phyloP scores from a whole-genome alignment of 2,797 vertebrate genomes.

The Pitangus sulphuratus region DNA sequence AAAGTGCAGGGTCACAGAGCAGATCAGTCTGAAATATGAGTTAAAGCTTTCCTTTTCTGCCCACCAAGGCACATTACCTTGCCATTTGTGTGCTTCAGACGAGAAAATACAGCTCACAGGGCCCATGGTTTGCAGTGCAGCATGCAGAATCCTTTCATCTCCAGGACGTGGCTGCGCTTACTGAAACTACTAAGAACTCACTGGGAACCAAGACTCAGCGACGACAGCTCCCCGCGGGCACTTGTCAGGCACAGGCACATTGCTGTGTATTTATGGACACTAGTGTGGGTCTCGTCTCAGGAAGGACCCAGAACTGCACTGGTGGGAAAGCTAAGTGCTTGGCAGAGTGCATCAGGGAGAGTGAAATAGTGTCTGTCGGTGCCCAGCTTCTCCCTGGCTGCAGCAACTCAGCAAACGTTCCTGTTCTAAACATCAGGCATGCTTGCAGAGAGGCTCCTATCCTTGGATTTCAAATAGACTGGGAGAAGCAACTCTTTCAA shows the following conservation, averaged over 20 bases:
- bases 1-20: background rate
- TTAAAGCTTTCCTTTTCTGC: background rate
- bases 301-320: background rate
- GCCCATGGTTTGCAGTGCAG: background rate
- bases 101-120: background rate
- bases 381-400: background rate
- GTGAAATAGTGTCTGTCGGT: background rate
- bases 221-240: background rate
- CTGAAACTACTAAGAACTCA: background rate
- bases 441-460: background rate
- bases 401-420: background rate
- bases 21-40: background rate
- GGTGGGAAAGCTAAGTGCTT: background rate
- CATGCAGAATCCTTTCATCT: background rate
- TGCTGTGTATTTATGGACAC: conserved; percentile 25
- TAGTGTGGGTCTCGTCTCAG: background rate
- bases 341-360: background rate
- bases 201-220: background rate
- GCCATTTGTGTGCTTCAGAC: background rate
- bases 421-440: background rate
- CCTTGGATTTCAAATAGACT: background rate
- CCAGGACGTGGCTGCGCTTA: background rate
- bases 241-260: conserved; percentile 32
- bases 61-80: background rate
- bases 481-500: background rate